A percentile compares a stretch with the other conserved stretches of the same genome.
phyloP scores from a whole-genome alignment of 2,888 invertebrate genomes.

The Chrysolina americana region DNA sequence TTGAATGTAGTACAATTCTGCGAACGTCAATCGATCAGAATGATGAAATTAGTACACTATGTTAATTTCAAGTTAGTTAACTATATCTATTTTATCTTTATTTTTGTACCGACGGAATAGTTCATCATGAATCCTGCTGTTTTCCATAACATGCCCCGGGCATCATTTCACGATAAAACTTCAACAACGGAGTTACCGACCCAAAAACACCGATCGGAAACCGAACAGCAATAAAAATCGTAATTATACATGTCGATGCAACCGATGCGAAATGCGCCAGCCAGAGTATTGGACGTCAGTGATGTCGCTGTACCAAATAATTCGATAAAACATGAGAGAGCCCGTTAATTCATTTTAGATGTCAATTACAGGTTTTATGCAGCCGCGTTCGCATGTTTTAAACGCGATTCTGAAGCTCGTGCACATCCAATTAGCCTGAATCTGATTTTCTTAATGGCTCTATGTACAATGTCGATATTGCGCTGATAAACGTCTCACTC shows the following conservation, averaged over 20 bases:
- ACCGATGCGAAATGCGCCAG: not conserved
- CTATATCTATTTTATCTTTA: too few relatives aligned
- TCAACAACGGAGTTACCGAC: not conserved
- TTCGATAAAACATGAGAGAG: constrained; percentile 28
- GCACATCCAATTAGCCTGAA: constrained; percentile 1
- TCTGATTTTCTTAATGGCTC: not conserved
- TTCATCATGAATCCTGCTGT: too few relatives aligned
- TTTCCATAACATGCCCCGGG: not conserved
- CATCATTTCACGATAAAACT: not conserved
- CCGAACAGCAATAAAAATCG: constrained; percentile 3
- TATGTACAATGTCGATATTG: not conserved
- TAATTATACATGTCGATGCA: not conserved
- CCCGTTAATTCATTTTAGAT: constrained; percentile 35
- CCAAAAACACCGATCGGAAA: not conserved
- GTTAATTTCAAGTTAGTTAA: too few relatives aligned
- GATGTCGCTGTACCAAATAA: constrained; percentile 3
- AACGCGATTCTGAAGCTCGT: not conserved
- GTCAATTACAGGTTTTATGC: constrained; percentile 41
- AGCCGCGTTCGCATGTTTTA: not conserved
- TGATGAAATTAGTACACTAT: too few relatives aligned
- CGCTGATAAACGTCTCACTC: not conserved
- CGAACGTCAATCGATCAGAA: too few relatives aligned
- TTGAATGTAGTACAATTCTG: too few relatives aligned
- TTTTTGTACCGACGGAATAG: too few relatives aligned
- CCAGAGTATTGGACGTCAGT: not conserved